A percentile compares a stretch with the other conserved stretches of the same genome.
phyloP scores from a whole-genome alignment of 2,888 invertebrate species.

The Meganola albula region DNA sequence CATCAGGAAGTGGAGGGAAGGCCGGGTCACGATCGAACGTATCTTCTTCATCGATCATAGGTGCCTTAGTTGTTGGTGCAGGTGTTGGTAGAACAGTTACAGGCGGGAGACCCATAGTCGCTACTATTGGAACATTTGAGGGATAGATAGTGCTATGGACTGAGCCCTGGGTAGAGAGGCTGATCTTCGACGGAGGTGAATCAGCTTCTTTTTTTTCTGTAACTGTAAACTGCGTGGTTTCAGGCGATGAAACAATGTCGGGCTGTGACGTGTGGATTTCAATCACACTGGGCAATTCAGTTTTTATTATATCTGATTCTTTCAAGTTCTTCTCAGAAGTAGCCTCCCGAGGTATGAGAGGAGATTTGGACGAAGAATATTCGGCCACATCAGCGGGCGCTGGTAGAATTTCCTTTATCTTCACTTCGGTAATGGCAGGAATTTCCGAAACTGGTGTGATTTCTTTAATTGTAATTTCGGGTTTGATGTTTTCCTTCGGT shows the following conservation, averaged over 20 bases:
- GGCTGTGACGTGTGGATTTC: conserved; percentile 39
- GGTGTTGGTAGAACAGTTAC: conserved; percentile 29
- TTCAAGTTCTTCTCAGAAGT: conserved; percentile 49
- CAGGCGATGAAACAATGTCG: conserved; percentile 26
- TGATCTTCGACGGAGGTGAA: conserved; percentile 56
- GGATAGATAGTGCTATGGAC: conserved; percentile 52
- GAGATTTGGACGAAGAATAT: conserved; percentile 64
- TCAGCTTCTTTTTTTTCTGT: conserved; percentile 37
- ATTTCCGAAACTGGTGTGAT: conserved; percentile 77
- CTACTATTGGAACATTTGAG: conserved; percentile 44
- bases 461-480: conserved; percentile 77
- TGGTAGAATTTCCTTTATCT: conserved; percentile 66
- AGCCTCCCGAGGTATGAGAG: conserved; percentile 62
- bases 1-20: conserved; percentile 68
- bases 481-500: conserved; percentile 47
- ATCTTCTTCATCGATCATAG: conserved; percentile 63
- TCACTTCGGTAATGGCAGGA: conserved; percentile 62
- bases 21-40: conserved; percentile 65
- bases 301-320: conserved; percentile 33
- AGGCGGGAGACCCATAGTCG: conserved; percentile 43
- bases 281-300: conserved; percentile 42
- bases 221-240: conserved; percentile 31
- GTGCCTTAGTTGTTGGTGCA: conserved; percentile 45
- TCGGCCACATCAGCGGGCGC: conserved; percentile 57
- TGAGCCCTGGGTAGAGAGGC: conserved; percentile 57